These are phyloP conservation scores for Acanthaster planci DNA, from an alignment of 35 echinoderm and acorn worm species.

Conservation along the genomic window DNA sequence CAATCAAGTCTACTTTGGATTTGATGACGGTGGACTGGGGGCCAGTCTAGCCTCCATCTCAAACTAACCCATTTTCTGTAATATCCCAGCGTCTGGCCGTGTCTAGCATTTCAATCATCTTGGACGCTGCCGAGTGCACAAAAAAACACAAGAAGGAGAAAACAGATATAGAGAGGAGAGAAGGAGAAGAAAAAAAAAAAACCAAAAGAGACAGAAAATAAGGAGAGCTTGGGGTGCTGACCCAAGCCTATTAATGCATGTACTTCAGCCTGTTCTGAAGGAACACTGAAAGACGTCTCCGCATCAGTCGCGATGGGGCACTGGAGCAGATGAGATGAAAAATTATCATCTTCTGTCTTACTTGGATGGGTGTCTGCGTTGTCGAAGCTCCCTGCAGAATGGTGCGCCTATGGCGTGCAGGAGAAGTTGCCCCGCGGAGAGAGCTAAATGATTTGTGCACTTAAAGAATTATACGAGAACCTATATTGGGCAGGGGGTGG, in stretches of 20 bases:
- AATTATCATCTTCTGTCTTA: too few relatives aligned
- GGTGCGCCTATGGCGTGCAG: too few relatives aligned
- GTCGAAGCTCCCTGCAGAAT: too few relatives aligned
- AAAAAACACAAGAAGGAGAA: background rate
- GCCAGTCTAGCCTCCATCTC: background rate
- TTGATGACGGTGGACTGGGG: too few relatives aligned
- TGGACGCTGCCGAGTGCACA: background rate
- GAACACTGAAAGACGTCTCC: background rate
- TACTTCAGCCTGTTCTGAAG: background rate
- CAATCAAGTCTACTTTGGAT: too few relatives aligned
- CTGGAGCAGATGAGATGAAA: too few relatives aligned
- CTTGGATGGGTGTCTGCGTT: too few relatives aligned
- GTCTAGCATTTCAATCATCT: constrained; percentile 29
- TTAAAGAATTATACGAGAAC: too few relatives aligned
- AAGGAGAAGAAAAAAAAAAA: too few relatives aligned
- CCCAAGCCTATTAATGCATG: background rate
- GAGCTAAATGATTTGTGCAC: too few relatives aligned
- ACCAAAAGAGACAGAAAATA: background rate
- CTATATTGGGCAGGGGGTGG: too few relatives aligned
- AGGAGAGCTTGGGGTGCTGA: background rate
- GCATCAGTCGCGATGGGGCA: background rate
- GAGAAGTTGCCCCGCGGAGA: too few relatives aligned
- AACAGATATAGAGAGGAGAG: background rate
- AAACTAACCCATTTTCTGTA: constrained; percentile 25
- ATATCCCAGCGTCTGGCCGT: constrained; percentile 15